phyloP scores from a whole-genome alignment of 1,140 invertebrate genomes.

The Bombus polaris region DNA sequence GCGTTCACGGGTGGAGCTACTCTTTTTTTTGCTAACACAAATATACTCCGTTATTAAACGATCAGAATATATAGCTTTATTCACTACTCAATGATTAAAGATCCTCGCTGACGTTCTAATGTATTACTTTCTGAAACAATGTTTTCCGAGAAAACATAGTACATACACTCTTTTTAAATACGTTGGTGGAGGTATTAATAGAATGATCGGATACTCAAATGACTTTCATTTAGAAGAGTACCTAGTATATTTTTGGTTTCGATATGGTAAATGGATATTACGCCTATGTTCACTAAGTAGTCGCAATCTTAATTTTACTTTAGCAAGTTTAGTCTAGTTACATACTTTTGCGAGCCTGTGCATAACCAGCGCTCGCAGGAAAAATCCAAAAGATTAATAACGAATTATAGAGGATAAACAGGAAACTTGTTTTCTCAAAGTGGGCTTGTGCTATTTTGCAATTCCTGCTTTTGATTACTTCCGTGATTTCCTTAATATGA shows the following conservation, averaged over 20 bases:
- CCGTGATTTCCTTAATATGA: neutral
- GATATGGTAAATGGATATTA: too few species aligned
- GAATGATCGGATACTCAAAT: neutral
- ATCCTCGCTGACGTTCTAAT: conserved; percentile 44
- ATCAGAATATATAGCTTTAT: conserved; percentile 55
- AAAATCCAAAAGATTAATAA: too few species aligned
- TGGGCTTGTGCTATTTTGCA: neutral
- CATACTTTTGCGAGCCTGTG: too few species aligned
- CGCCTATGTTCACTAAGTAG: too few species aligned
- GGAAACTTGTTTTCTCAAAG: too few species aligned
- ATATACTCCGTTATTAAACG: conserved; percentile 64
- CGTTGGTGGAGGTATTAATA: neutral
- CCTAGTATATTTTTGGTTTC: neutral
- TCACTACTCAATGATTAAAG: conserved; percentile 60
- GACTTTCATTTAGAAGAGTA: neutral
- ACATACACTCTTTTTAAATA: neutral
- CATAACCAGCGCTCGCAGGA: too few species aligned
- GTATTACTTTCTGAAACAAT: conserved; percentile 45
- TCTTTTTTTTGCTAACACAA: conserved; percentile 41
- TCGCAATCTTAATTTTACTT: too few species aligned
- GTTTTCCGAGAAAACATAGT: conserved; percentile 8
- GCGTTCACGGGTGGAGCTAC: conserved; percentile 27
- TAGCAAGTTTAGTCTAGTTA: too few species aligned
- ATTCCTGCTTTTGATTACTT: neutral
- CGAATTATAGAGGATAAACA: too few species aligned